Percentiles rank a stretch among this genome's conserved stretches.
Conservation (phyloP, 2,797 vertebrate genomes). For the Arrhamphus sclerolepis region DNA sequence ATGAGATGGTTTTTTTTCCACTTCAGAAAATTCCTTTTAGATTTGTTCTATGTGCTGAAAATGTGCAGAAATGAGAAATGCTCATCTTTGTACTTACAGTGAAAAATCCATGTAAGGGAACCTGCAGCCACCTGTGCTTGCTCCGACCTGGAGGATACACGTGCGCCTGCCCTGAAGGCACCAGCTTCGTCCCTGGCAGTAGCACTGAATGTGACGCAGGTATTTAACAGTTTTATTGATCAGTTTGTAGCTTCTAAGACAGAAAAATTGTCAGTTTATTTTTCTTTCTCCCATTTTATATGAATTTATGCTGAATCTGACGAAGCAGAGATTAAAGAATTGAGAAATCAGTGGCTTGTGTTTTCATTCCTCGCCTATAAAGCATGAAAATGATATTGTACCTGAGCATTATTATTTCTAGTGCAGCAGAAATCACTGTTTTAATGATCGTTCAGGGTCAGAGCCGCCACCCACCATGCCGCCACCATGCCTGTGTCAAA, state of each 20-base stretch:
- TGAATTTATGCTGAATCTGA: too few species aligned
- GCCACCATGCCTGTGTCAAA: conserved; percentile 74
- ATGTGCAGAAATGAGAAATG: neutral
- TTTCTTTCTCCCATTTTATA: too few species aligned
- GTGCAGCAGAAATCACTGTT: neutral
- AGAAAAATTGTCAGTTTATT: neutral
- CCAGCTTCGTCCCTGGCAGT: conserved; percentile 65
- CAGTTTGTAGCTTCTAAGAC: neutral
- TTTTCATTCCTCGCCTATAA: neutral
- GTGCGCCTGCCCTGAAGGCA: conserved; percentile 78
- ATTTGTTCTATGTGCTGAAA: too few species aligned
- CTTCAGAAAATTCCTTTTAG: too few species aligned
- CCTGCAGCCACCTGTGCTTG: conserved; percentile 79
- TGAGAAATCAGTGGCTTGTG: too few species aligned
- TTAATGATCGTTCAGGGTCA: conserved; percentile 53
- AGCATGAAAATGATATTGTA: neutral
- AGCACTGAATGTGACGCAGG: conserved; percentile 75
- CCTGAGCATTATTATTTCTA: neutral
- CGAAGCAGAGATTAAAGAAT: neutral
- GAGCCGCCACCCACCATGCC: conserved; percentile 76
- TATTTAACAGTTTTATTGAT: conserved; percentile 19
- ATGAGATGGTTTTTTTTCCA: too few species aligned
- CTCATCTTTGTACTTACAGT: conserved; percentile 47
- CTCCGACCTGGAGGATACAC: conserved; percentile 75
- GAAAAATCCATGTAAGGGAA: conserved; percentile 77